Evolutionary conservation across 2,113 vertebrate genomes (phyloP).

Genomic region (Turnix velox): DNA sequence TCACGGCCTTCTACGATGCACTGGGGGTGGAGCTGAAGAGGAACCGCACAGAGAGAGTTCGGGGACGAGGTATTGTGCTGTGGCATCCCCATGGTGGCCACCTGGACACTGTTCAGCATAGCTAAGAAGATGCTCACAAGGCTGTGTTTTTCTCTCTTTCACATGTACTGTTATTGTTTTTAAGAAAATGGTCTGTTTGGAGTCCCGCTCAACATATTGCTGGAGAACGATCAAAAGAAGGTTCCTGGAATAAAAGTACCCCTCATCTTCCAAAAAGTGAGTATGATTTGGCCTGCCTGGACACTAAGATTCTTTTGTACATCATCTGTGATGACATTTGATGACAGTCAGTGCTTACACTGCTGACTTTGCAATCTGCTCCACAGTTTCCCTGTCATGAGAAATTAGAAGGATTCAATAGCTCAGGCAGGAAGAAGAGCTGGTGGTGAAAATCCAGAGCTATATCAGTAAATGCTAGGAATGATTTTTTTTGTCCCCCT

Average conservation of each 20-base stretch:
- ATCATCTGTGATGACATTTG: background rate
- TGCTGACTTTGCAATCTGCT: background rate
- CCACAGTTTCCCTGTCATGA: background rate
- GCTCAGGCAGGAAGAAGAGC: too few species aligned
- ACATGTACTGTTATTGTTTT: background rate
- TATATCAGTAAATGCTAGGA: background rate
- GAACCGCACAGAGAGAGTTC: slow-evolving; percentile 75
- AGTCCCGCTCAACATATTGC: slow-evolving; percentile 80
- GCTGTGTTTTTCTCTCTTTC: background rate
- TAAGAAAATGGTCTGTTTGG: slow-evolving; percentile 90
- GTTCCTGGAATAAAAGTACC: slow-evolving; percentile 87
- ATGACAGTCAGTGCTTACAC: too few species aligned
- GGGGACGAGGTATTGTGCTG: slow-evolving; percentile 75
- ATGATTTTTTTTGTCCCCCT: fast-evolving
- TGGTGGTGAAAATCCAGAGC: background rate
- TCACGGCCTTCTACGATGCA: slow-evolving; percentile 83
- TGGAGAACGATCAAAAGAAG: slow-evolving; percentile 90
- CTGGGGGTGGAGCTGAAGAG: slow-evolving; percentile 85
- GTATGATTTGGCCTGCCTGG: background rate
- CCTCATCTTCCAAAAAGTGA: slow-evolving; percentile 89
- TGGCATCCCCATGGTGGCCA: background rate
- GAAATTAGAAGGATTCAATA: background rate
- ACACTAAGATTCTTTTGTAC: background rate
- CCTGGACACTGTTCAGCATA: fast-evolving
- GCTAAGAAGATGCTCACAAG: fast-evolving